These are phyloP conservation scores for Brachyhypopomus occidentalis DNA, from an alignment of 2,113 vertebrate species.

Conservation along the genomic window DNA sequence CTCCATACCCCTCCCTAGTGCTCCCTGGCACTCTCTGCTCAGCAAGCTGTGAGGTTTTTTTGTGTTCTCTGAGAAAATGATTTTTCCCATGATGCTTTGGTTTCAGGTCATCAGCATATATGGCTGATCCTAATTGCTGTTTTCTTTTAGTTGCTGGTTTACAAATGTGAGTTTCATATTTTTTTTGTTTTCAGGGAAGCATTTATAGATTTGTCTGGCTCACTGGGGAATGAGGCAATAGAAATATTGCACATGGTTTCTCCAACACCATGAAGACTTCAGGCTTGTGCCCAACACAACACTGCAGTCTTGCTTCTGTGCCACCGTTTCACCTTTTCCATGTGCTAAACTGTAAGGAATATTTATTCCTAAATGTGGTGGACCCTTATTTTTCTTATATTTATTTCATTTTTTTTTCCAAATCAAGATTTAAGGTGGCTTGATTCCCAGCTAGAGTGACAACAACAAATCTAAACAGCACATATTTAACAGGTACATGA, in stretches of 20 bases:
- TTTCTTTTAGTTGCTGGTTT: conserved; percentile 10
- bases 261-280: conserved; percentile 6
- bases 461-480: not conserved
- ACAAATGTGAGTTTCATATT: conserved; percentile 9
- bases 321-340: not conserved
- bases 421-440: too few relatives aligned
- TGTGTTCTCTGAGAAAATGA: conserved; percentile 49
- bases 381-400: not conserved
- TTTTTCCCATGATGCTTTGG: conserved; percentile 29
- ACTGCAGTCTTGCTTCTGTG: not conserved
- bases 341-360: not conserved
- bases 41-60: not conserved
- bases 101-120: conserved; percentile 36
- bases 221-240: not conserved
- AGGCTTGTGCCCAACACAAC: conserved; percentile 21
- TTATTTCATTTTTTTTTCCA: not conserved
- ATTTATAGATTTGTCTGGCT: conserved; percentile 22
- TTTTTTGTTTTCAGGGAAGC: conserved; percentile 21
- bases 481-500: too few relatives aligned
- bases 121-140: conserved; percentile 22
- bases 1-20: conserved; percentile 37
- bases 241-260: conserved; percentile 15
- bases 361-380: not conserved
- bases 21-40: conserved; percentile 30
- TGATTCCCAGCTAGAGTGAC: too few relatives aligned